These are phyloP conservation scores for Agrochola lota DNA, from an alignment of 2,888 invertebrate genomes.

Conservation along the genomic window DNA sequence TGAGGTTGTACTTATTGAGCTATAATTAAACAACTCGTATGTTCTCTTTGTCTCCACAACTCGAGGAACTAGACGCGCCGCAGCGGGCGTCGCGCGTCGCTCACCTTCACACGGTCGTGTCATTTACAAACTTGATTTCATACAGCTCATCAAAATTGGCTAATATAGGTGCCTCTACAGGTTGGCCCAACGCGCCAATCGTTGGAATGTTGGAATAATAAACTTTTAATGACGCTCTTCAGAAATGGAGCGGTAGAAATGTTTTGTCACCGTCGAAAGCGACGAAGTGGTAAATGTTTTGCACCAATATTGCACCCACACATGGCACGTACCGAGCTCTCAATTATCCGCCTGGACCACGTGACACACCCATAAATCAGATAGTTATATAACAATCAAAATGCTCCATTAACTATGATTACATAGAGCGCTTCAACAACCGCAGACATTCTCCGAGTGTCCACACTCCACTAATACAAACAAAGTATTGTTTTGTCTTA, in stretches of 20 bases:
- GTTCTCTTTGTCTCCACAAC: constrained; percentile 19
- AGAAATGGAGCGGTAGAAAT: constrained; percentile 7
- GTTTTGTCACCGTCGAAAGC: constrained; percentile 4
- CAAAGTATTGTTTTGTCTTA: constrained; percentile 53
- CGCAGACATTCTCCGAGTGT: constrained; percentile 46
- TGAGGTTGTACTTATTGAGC: not conserved
- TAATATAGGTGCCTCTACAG: constrained; percentile 18
- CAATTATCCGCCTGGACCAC: constrained; percentile 62
- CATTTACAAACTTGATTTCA: constrained; percentile 55
- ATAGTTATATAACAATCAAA: constrained; percentile 66
- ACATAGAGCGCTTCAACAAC: constrained; percentile 41
- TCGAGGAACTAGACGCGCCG: constrained; percentile 29
- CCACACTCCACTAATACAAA: constrained; percentile 47
- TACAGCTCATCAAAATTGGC: constrained; percentile 36
- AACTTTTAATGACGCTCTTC: constrained; percentile 9
- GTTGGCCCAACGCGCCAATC: constrained; percentile 13
- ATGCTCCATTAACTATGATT: constrained; percentile 50
- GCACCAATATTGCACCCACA: constrained; percentile 44
- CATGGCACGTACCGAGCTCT: constrained; percentile 28
- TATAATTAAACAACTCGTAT: not conserved
- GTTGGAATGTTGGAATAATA: constrained; percentile 29
- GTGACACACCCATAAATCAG: constrained; percentile 65
- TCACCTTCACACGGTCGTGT: constrained; percentile 56
- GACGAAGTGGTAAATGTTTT: constrained; percentile 27
- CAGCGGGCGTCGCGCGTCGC: constrained; percentile 7